A percentile compares a stretch with the other conserved stretches of the same genome.
Evolutionary conservation across 2,113 vertebrate genomes (phyloP).

Genomic region (Polyodon spathula): DNA sequence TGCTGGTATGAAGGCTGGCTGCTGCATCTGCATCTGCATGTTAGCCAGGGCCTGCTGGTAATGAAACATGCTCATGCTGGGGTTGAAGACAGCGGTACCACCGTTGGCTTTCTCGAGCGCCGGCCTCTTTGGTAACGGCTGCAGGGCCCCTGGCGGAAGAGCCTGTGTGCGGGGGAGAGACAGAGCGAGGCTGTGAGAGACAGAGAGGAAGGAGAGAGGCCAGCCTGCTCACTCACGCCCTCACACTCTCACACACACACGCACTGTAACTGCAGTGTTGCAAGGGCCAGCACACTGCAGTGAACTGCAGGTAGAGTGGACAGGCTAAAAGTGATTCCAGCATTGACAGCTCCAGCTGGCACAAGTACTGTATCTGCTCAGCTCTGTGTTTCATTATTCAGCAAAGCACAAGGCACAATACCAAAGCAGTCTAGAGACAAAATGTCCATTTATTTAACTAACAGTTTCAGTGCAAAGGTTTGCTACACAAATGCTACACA

Average conservation of each 20-base stretch:
- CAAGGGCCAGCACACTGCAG: too few relatives aligned
- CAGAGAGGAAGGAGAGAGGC: neutral
- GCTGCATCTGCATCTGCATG: constrained; percentile 92
- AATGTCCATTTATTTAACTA: too few relatives aligned
- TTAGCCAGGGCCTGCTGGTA: constrained; percentile 94
- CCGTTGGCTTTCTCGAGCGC: constrained; percentile 88
- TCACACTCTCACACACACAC: neutral
- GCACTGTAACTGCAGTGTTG: too few relatives aligned
- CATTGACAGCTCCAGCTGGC: too few relatives aligned
- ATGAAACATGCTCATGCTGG: constrained; percentile 80
- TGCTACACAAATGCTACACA: too few relatives aligned
- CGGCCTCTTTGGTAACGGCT: constrained; percentile 86
- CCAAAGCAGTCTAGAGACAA: too few relatives aligned
- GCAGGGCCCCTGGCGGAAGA: constrained; percentile 65
- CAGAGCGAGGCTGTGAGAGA: neutral
- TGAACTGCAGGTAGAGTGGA: too few relatives aligned
- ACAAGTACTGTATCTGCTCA: too few relatives aligned
- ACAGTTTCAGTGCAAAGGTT: too few relatives aligned
- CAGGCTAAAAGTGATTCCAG: too few relatives aligned
- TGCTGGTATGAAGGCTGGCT: constrained; percentile 80
- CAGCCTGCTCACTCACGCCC: neutral
- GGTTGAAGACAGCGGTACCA: constrained; percentile 79
- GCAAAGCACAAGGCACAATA: too few relatives aligned
- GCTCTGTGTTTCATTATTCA: too few relatives aligned
- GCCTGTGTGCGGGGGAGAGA: constrained; percentile 38